A percentile compares a stretch with the other conserved stretches of the same genome.
Conservation (phyloP, 35 echinoderm and acorn worm species). For the Acanthaster planci region DNA sequence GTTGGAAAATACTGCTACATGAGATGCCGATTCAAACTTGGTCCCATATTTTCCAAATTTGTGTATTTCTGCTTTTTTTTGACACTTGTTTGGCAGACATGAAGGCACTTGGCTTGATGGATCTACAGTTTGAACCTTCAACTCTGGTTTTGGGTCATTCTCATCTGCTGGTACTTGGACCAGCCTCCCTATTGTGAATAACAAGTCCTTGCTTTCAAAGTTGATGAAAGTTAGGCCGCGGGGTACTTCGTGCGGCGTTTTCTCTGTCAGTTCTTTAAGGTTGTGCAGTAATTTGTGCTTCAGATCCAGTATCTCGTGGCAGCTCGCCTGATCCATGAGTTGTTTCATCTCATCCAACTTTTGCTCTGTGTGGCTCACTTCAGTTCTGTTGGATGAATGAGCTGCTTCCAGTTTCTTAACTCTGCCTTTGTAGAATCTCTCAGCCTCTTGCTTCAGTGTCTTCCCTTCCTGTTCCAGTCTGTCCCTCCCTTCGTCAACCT, state of each 20-base stretch:
- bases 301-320: neutral
- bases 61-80: neutral
- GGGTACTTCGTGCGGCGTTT: neutral
- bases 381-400: neutral
- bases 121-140: neutral
- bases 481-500: neutral
- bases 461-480: neutral
- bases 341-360: neutral
- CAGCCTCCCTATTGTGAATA: neutral
- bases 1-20: neutral
- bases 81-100: neutral
- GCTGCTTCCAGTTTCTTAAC: neutral
- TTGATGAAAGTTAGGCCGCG: neutral
- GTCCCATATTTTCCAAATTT: neutral
- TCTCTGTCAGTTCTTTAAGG: conserved; percentile 1
- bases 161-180: too few species aligned
- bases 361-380: neutral
- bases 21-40: neutral
- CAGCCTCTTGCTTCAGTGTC: conserved; percentile 5
- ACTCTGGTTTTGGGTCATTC: neutral
- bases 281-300: neutral
- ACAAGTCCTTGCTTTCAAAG: neutral
- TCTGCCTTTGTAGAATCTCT: conserved; percentile 10
- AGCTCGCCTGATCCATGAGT: neutral
- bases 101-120: neutral